Conservation (phyloP, 1,140 invertebrate species). For the Holcopasites calliopsidis region DNA sequence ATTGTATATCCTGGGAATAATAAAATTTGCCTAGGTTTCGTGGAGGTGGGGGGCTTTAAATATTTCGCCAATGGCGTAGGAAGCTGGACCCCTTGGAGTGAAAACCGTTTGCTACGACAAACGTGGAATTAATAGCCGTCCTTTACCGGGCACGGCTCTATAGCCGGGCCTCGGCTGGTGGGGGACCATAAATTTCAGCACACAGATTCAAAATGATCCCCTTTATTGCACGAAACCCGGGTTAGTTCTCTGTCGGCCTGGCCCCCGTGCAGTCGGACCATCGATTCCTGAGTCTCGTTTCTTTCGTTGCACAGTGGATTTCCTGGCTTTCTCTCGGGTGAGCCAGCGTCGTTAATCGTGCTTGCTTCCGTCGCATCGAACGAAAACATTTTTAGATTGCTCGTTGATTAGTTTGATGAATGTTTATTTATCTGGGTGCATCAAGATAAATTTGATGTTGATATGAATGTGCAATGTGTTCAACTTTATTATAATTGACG, state of each 20-base stretch:
- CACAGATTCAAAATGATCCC: slow-evolving; percentile 79
- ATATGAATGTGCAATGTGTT: no score
- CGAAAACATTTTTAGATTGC: background rate
- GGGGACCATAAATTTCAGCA: slow-evolving; percentile 78
- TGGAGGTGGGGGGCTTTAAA: no score
- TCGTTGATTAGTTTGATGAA: no score
- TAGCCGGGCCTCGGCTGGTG: slow-evolving; percentile 55
- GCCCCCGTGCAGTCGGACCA: slow-evolving; percentile 60
- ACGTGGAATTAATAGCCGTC: slow-evolving; percentile 71
- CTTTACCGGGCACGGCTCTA: slow-evolving; percentile 61
- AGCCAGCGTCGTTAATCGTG: slow-evolving; percentile 38
- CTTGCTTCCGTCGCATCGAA: background rate
- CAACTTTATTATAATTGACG: no score
- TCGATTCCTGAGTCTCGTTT: slow-evolving; percentile 11
- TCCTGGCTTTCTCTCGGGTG: background rate
- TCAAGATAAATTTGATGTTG: no score
- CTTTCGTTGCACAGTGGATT: background rate
- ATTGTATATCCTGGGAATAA: no score
- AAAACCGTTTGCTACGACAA: slow-evolving; percentile 42
- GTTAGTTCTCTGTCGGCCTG: slow-evolving; percentile 70
- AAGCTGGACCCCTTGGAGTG: background rate
- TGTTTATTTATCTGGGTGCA: no score
- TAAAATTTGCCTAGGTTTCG: no score
- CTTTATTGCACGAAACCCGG: slow-evolving; percentile 74
- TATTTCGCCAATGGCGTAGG: background rate